These are phyloP conservation scores for Matsumurasca onukii DNA, from an alignment of 1,140 invertebrate genomes.

Conservation along the genomic window DNA sequence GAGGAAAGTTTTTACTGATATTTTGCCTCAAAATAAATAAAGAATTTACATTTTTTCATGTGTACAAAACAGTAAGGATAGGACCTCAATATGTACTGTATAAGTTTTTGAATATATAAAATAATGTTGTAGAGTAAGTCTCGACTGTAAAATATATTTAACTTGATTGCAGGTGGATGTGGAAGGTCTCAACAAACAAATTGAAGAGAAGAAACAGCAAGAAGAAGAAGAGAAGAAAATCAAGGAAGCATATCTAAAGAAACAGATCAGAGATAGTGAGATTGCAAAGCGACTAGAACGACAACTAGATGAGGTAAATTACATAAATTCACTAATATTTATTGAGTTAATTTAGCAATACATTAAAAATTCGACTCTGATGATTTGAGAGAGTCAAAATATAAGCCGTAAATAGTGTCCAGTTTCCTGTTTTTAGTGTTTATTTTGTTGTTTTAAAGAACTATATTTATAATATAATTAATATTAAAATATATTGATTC, in stretches of 20 bases:
- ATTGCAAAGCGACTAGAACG: conserved; percentile 59
- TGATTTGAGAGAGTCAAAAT: background rate
- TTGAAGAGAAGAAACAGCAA: conserved; percentile 66
- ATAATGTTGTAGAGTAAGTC: too few species aligned
- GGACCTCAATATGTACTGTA: too few species aligned
- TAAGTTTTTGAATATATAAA: too few species aligned
- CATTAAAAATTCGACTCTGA: background rate
- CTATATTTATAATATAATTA: background rate
- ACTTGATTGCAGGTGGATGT: conserved; percentile 77
- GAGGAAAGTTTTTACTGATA: background rate
- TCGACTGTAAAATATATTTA: too few species aligned
- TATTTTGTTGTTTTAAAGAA: background rate
- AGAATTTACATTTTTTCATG: too few species aligned
- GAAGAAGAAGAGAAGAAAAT: conserved; percentile 55
- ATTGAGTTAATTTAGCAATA: background rate
- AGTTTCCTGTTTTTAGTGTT: background rate
- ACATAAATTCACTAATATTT: background rate
- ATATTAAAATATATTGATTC: background rate
- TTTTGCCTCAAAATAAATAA: background rate
- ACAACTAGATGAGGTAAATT: conserved; percentile 59
- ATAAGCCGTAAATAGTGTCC: background rate
- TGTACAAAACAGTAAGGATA: too few species aligned
- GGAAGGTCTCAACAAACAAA: conserved; percentile 70
- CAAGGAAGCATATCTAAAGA: conserved; percentile 57
- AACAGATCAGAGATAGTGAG: conserved; percentile 63